Evolutionary conservation across 2,797 vertebrate species (phyloP), one percentile per base, ranked within the genome.

Genomic region (Pseudotriccus pelzelni): DNA sequence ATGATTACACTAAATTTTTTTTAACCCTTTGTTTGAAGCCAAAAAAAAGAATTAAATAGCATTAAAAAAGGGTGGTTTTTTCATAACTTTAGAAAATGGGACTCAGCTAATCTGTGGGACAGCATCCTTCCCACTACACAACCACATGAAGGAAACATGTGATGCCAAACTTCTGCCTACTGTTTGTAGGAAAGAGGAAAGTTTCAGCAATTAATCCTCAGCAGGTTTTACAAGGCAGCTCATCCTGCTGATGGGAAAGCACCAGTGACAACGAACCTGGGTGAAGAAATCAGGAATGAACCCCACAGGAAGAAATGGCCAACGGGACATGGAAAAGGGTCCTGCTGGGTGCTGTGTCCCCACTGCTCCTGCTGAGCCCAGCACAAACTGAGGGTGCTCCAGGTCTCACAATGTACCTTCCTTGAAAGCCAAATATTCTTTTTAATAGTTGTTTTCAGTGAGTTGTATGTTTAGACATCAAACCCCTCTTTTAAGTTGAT

Each of bases 61-160:
- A 47, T 30, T 30, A 59, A 80, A 24, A 32, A 46, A 25, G 59
- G 43, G 3, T 18, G 47, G 3, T 14, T 34, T 43, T 78, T 59
- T 53, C 27, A 8, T n/a, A 25, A 37, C 23, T 36, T 50, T 81
- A 43, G 55, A 43, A 78, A 69, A 58, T 13, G 7, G 32, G 20
- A 60, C n/a, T 60, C 22, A 37, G 10, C 9, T 58, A 15, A 34
- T 36, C 7, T 47, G 41, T 36, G 27, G 46, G 39, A 41, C 23
- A 60, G 25, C 9, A 21, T 47, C 46, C 22, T 63, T 58, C 25
- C 30, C 36, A 19, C 49, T 28, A 15, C 30, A 28, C 34, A 58
- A 13, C 13, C 59, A 60, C 0, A 0, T 4, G 63, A 90, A 46
- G 36, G 37, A 70, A 70, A 34, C 2, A 0, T 1, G 5, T 21